A percentile compares a stretch with the other conserved stretches of the same genome.
phyloP scores from a whole-genome alignment of 2,888 invertebrate genomes.

The Pachycephus smyrnensis region DNA sequence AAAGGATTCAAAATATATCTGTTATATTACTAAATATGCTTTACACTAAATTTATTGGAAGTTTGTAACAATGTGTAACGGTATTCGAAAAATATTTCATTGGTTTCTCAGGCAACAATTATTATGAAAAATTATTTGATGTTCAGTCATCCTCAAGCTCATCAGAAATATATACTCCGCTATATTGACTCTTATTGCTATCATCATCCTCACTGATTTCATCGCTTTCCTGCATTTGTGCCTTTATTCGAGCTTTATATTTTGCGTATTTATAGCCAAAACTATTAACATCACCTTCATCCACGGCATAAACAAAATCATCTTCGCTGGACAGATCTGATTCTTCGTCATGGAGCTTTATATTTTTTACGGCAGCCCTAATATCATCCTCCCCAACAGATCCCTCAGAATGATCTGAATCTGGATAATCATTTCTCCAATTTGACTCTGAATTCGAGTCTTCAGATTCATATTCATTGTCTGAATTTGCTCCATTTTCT shows the following conservation, averaged over 20 bases:
- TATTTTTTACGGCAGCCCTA: constrained; percentile 68
- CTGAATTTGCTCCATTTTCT: constrained; percentile 47
- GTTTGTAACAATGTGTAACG: not conserved
- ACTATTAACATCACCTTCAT: constrained; percentile 70
- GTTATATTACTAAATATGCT: constrained; percentile 15
- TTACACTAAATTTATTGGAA: not conserved
- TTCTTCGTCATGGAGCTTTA: constrained; percentile 59
- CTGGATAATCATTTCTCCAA: constrained; percentile 84
- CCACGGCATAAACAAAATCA: constrained; percentile 57
- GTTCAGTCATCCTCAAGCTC: constrained; percentile 19
- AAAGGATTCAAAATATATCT: constrained; percentile 35
- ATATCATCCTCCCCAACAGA: constrained; percentile 75
- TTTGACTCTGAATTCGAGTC: constrained; percentile 86
- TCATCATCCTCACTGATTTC: constrained; percentile 21
- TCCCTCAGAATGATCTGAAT: constrained; percentile 72
- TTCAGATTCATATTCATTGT: constrained; percentile 68
- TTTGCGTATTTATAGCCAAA: constrained; percentile 77
- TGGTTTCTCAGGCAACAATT: not conserved
- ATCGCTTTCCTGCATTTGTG: constrained; percentile 46
- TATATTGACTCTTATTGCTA: constrained; percentile 27
- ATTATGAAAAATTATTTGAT: not conserved
- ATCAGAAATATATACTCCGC: constrained; percentile 22
- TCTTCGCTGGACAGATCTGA: constrained; percentile 69
- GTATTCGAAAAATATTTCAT: not conserved
- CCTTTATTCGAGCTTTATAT: constrained; percentile 72